phyloP scores from a whole-genome alignment of 35 echinoderm and acorn worm genomes.

The Holothuria glaberrima region DNA sequence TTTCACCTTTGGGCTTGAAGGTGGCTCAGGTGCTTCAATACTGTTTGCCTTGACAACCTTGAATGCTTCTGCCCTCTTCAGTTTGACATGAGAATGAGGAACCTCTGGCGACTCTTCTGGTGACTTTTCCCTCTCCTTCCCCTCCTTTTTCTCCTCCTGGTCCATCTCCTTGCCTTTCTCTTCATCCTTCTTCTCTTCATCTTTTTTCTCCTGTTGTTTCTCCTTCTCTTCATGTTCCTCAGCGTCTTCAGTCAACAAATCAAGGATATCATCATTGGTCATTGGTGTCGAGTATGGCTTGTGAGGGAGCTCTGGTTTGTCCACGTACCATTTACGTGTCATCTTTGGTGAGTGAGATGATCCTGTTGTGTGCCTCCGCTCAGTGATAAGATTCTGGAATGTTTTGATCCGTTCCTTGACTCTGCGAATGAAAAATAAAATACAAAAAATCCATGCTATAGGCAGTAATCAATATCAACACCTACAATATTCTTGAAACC shows the following conservation, averaged over 20 bases:
- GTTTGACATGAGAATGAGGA: neutral
- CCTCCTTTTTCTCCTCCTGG: neutral
- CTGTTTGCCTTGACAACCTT: conserved; percentile 15
- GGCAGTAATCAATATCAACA: too few relatives aligned
- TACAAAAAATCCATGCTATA: neutral
- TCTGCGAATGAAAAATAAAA: neutral
- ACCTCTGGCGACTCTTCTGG: neutral
- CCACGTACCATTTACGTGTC: neutral
- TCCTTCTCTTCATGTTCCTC: neutral
- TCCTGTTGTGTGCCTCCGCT: neutral
- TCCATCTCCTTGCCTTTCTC: neutral
- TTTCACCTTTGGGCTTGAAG: neutral
- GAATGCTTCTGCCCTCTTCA: conserved; percentile 23
- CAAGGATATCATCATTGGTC: neutral
- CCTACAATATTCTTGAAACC: too few relatives aligned
- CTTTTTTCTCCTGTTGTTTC: neutral
- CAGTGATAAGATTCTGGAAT: conserved; percentile 28
- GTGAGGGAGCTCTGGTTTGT: conserved; percentile 37
- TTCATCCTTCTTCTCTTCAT: neutral
- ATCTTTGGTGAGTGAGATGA: neutral
- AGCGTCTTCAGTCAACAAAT: neutral
- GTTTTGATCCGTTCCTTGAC: conserved; percentile 40
- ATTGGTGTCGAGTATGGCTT: conserved; percentile 22
- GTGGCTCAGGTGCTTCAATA: neutral
- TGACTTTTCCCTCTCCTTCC: neutral